Evolutionary conservation across 2,113 vertebrate species (phyloP).

Genomic region (Poecilia latipinna): DNA sequence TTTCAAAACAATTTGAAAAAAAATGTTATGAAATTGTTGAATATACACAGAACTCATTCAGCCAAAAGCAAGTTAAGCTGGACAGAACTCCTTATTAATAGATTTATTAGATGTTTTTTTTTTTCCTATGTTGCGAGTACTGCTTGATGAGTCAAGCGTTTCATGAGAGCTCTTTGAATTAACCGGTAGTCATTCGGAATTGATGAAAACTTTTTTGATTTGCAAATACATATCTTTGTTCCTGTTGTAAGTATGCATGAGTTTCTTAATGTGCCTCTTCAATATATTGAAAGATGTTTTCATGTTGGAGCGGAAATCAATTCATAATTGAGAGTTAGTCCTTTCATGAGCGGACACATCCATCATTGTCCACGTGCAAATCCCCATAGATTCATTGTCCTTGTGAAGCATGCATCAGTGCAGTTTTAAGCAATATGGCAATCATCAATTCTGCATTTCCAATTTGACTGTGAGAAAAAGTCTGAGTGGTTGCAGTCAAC

Average conservation of each 20-base stretch:
- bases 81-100: too few relatives aligned
- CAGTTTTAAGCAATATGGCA: constrained; percentile 51
- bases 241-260: constrained; percentile 10
- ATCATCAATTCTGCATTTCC: constrained; percentile 55
- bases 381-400: constrained; percentile 50
- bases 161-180: constrained; percentile 1
- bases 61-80: constrained; percentile 28
- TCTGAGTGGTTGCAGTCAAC: constrained; percentile 41
- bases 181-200: constrained; percentile 25
- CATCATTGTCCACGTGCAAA: constrained; percentile 46
- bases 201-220: constrained; percentile 18
- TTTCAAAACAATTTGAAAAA: constrained; percentile 13
- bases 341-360: constrained; percentile 28
- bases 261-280: background rate
- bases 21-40: background rate
- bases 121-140: constrained; percentile 8
- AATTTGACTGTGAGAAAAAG: constrained; percentile 35
- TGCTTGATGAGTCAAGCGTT: constrained; percentile 14
- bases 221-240: constrained; percentile 14
- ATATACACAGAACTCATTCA: constrained; percentile 19
- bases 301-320: constrained; percentile 13
- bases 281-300: constrained; percentile 17
- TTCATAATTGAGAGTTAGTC: constrained; percentile 46
- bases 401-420: constrained; percentile 38
- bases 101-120: constrained; percentile 25